Evolutionary conservation across 2,797 vertebrate species (phyloP), one percentile per base, ranked within the genome.

Genomic region (Eutrigla gurnardus): DNA sequence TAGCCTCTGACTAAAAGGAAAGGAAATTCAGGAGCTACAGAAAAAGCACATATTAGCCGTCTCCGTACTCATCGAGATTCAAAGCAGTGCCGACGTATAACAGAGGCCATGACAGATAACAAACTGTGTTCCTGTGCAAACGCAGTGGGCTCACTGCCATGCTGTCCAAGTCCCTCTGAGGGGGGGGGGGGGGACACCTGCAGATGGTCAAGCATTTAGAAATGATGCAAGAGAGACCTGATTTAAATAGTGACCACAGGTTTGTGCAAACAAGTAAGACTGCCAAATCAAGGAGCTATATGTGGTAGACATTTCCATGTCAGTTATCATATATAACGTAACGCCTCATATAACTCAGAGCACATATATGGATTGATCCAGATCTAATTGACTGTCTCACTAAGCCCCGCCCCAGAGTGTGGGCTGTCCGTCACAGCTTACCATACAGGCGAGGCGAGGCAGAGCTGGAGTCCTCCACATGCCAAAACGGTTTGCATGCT

Each of bases 161-260:
- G 57, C 81, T 83, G 82, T 74, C 73, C 52, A 60, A 83, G 78
- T 75, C 67, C 79, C 82, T 80, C 59, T 39, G 80, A 82, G 85
- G 74, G 55, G 5, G 43, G 25, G n/a, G 43, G 54, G n/a, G n/a
- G 63, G 42, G 69, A 73, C 14, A 43, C 36, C 77, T 18, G 65
- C 89, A 92, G 84, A 90, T 91, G 88, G 86, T 73, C 70, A 80
- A 84, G 70, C 68, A 80, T 84, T 86, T 84, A 53, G 57, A 78
- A 78, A 75, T 70, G 73, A 86, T 0, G 70, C 66, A 65, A 40
- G 54, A 61, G 36, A 67, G 49, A 61, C 54, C 40, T 59, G 18
- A 73, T 86, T 79, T 76, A 80, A 82, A 86, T 78, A 74, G 53
- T 4, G 57, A 70, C 65, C 67, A 70, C 57, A 64, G 73, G 46